These are phyloP conservation scores for Microcebus tavaratra DNA, from an alignment of 2,113 vertebrate genomes.

Conservation along the genomic window DNA sequence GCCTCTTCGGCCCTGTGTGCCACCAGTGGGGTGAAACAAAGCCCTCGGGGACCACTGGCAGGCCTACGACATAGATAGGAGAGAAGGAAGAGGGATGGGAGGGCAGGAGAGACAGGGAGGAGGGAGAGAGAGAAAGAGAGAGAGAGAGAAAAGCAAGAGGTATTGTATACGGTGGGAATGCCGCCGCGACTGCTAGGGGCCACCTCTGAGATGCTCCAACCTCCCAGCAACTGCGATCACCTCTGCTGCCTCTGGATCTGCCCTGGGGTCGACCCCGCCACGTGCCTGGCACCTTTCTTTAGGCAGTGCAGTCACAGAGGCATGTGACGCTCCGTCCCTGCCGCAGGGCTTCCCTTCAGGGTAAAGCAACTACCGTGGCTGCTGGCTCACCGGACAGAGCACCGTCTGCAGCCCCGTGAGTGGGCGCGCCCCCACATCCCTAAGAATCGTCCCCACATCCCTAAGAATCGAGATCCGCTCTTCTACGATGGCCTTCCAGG, in stretches of 20 bases:
- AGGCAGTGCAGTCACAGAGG: not conserved
- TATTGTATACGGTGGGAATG: conserved; percentile 78
- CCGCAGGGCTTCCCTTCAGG: not conserved
- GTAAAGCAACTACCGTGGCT: not conserved
- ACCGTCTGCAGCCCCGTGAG: not conserved
- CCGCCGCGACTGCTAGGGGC: conserved; percentile 48
- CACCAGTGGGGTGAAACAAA: conserved; percentile 82
- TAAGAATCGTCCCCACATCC: not conserved
- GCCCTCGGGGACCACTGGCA: conserved; percentile 81
- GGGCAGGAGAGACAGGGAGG: conserved; percentile 79
- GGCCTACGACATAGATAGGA: conserved; percentile 79
- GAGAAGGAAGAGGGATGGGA: conserved; percentile 73
- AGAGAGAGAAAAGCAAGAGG: conserved; percentile 81
- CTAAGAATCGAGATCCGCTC: not conserved
- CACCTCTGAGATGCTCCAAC: conserved; percentile 60
- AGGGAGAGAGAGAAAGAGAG: conserved; percentile 75
- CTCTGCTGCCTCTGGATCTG: not conserved
- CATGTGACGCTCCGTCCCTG: not conserved
- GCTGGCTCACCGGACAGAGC: not conserved
- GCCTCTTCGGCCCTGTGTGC: conserved; percentile 82
- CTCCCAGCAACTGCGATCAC: conserved; percentile 56
- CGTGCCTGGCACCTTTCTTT: not conserved
- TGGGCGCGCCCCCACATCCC: not conserved
- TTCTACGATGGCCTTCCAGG: not conserved
- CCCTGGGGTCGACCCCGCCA: not conserved